Percentiles rank a stretch among this genome's conserved stretches.
Conservation (phyloP, 2,888 invertebrate species). For the Apotomis betuletana region DNA sequence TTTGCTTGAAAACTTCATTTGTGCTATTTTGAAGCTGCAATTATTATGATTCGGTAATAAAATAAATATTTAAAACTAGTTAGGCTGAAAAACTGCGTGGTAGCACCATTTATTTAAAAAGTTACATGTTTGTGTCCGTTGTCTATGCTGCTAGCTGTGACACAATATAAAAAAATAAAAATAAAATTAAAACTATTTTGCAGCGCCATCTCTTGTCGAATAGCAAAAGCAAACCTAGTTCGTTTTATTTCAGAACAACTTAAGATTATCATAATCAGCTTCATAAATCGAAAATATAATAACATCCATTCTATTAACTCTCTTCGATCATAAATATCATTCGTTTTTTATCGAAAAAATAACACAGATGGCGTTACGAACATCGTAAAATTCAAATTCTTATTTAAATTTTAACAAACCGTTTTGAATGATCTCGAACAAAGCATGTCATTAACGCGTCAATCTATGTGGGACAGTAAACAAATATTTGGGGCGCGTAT, state of each 20-base stretch:
- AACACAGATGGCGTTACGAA: conserved; percentile 25
- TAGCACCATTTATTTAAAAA: conserved; percentile 3
- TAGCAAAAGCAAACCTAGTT: neutral
- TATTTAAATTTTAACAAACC: conserved; percentile 5
- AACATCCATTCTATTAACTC: neutral
- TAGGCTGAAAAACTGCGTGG: neutral
- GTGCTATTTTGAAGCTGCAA: neutral
- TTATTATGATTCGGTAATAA: neutral
- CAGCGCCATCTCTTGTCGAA: conserved; percentile 29
- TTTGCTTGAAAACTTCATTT: conserved; percentile 17
- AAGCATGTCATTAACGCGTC: conserved; percentile 33
- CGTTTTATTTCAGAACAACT: no score
- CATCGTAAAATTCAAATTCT: neutral
- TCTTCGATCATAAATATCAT: no score
- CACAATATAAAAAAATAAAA: neutral
- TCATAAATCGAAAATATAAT: no score
- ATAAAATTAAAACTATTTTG: neutral
- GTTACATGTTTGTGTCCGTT: neutral
- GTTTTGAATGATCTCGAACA: conserved; percentile 16
- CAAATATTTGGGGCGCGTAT: conserved; percentile 32
- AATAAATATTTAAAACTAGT: neutral
- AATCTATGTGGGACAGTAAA: conserved; percentile 44
- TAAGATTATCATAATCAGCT: no score
- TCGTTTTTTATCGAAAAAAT: neutral
- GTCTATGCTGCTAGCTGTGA: neutral